phyloP scores from a whole-genome alignment of 2,888 invertebrate genomes.

The Drosophila histrio region DNA sequence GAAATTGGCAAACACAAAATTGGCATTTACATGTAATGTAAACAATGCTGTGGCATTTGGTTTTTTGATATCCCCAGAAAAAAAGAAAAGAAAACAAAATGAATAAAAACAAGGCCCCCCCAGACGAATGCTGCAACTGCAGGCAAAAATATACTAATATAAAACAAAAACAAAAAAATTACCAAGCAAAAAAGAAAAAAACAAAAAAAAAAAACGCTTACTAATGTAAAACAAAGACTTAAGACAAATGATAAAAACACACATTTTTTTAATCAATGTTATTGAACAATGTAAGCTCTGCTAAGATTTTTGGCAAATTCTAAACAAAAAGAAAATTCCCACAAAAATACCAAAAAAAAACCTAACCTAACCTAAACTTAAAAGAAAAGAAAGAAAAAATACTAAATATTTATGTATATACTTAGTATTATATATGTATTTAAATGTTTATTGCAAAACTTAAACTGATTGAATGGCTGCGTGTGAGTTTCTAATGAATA shows the following conservation, averaged over 20 bases:
- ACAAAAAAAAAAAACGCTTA: slow-evolving; percentile 75
- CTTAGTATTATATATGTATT: slow-evolving; percentile 39
- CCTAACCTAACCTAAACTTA: slow-evolving; percentile 9
- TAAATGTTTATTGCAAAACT: slow-evolving; percentile 53
- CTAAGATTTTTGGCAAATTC: slow-evolving; percentile 37
- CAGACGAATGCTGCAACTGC: slow-evolving; percentile 20
- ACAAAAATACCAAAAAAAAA: background rate
- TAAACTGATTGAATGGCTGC: slow-evolving; percentile 45
- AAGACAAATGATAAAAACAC: slow-evolving; percentile 54
- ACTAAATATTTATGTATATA: slow-evolving; percentile 39
- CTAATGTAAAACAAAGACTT: slow-evolving; percentile 83
- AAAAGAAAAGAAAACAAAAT: slow-evolving; percentile 9
- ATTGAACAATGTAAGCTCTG: slow-evolving; percentile 51
- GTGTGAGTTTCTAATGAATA: slow-evolving; percentile 19
- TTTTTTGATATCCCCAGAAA: slow-evolving; percentile 33
- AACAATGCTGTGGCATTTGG: slow-evolving; percentile 27
- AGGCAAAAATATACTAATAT: slow-evolving; percentile 5
- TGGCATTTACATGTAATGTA: slow-evolving; percentile 48
- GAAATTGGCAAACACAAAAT: slow-evolving; percentile 11
- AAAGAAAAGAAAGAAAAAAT: slow-evolving; percentile 3
- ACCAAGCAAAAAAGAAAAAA: slow-evolving; percentile 15
- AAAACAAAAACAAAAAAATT: slow-evolving; percentile 14
- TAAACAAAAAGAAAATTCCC: slow-evolving; percentile 10
- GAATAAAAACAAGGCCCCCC: slow-evolving; percentile 2
- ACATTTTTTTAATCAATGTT: slow-evolving; percentile 57